Conservation (phyloP, 2,797 vertebrate genomes). For the Chelonia mydas region DNA sequence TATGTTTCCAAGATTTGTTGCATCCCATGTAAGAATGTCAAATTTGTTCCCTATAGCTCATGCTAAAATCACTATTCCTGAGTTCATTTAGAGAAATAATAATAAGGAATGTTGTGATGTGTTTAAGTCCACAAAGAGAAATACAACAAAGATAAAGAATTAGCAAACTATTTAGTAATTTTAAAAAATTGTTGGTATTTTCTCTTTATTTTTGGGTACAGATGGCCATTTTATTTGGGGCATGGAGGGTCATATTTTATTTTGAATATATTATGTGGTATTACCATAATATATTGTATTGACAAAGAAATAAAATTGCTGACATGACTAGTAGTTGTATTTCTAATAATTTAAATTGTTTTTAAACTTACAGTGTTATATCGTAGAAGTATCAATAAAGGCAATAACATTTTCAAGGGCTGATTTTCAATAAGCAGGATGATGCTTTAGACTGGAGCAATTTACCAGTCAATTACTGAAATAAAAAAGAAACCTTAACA, state of each 20-base stretch:
- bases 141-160: not conserved
- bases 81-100: not conserved
- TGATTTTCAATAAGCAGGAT: not conserved
- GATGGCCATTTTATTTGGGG: not conserved
- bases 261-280: not conserved
- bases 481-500: not conserved
- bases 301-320: not conserved
- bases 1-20: not conserved
- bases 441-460: not conserved
- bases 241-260: not conserved
- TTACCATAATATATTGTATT: not conserved
- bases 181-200: not conserved
- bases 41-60: not conserved
- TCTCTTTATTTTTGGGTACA: not conserved
- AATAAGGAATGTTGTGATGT: not conserved
- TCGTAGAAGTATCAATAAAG: not conserved
- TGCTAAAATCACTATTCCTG: not conserved
- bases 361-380: not conserved
- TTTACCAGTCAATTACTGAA: not conserved
- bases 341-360: not conserved
- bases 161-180: not conserved
- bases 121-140: not conserved
- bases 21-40: not conserved
- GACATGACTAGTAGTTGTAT: not conserved
- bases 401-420: not conserved